These are phyloP conservation scores for Gortyna flavago DNA, from an alignment of 2,888 invertebrate species.

Conservation along the genomic window DNA sequence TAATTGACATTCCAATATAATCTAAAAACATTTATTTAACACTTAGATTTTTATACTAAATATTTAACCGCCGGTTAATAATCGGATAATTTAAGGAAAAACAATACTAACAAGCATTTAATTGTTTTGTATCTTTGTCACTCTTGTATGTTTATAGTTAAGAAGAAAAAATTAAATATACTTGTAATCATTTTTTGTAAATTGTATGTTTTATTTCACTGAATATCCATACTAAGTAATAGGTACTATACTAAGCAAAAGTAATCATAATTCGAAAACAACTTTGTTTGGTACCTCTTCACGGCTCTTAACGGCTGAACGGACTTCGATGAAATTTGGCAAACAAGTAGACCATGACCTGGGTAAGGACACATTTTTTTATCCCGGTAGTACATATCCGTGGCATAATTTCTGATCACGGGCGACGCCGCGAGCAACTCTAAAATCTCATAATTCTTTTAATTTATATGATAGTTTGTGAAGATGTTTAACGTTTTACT, in stretches of 20 bases:
- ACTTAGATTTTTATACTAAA: conserved; percentile 25
- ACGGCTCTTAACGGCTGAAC: neutral
- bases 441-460: too few species aligned
- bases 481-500: too few species aligned
- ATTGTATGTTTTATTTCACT: neutral
- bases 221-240: neutral
- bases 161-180: conserved; percentile 5
- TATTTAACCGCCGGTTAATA: too few species aligned
- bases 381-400: too few species aligned
- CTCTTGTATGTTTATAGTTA: conserved; percentile 18
- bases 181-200: conserved; percentile 1
- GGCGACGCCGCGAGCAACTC: too few species aligned
- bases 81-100: neutral
- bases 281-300: neutral
- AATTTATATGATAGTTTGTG: too few species aligned
- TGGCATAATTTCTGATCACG: too few species aligned
- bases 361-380: too few species aligned
- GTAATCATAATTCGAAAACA: too few species aligned
- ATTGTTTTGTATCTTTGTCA: conserved; percentile 19
- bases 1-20: conserved; percentile 50
- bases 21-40: conserved; percentile 1
- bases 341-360: neutral
- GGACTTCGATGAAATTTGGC: neutral
- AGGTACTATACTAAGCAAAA: neutral
- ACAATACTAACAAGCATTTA: conserved; percentile 33